Conservation (phyloP, 2,888 invertebrate genomes). For the Melanostoma scalare region DNA sequence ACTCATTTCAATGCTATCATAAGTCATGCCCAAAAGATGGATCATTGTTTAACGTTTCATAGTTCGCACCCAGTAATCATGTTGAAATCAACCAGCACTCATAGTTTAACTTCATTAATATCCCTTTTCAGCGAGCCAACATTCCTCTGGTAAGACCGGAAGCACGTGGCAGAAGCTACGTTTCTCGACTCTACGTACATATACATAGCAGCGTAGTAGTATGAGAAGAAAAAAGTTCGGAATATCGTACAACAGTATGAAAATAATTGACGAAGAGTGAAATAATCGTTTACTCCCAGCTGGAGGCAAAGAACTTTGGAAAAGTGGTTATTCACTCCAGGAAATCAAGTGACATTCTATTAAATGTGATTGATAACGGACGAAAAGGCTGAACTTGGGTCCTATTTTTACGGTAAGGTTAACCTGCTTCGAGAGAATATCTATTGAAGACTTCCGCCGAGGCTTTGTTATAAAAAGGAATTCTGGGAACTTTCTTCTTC, state of each 20-base stretch:
- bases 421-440: not conserved
- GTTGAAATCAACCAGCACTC: slow-evolving; percentile 45
- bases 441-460: no score
- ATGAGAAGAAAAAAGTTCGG: not conserved
- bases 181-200: not conserved
- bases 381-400: slow-evolving; percentile 26
- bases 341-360: slow-evolving; percentile 66
- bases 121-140: slow-evolving; percentile 9
- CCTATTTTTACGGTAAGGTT: slow-evolving; percentile 20
- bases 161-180: slow-evolving; percentile 23
- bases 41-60: slow-evolving; percentile 32
- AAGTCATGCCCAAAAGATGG: slow-evolving; percentile 15
- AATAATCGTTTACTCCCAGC: not conserved
- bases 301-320: slow-evolving; percentile 2
- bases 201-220: no score
- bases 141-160: slow-evolving; percentile 24
- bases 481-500: no score
- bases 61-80: slow-evolving; percentile 41
- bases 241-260: slow-evolving; percentile 41
- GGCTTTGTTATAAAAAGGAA: no score
- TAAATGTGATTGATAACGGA: slow-evolving; percentile 67
- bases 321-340: slow-evolving; percentile 50
- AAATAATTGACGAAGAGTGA: slow-evolving; percentile 55
- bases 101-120: slow-evolving; percentile 51
- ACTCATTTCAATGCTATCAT: slow-evolving; percentile 26